Percentiles rank a stretch among this genome's conserved stretches.
Conservation (phyloP, 2,888 invertebrate species). For the Andrena bucephala region DNA sequence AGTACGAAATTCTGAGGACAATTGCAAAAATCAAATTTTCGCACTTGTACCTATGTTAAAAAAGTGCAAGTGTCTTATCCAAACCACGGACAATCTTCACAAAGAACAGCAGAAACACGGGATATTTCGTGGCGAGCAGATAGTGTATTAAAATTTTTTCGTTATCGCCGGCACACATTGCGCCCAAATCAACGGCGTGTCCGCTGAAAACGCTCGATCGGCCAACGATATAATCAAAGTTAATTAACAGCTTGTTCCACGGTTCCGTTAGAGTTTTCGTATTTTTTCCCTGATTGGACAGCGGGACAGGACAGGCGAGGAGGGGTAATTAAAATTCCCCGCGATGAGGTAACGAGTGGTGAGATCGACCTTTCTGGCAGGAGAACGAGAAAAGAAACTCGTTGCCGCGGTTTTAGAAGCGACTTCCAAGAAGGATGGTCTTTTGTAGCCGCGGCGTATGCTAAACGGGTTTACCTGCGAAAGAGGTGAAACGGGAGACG, state of each 20-base stretch:
- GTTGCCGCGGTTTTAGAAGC: constrained; percentile 27
- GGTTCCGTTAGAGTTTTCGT: constrained; percentile 29
- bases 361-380: constrained; percentile 32
- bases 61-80: background rate
- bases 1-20: too few species aligned
- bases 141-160: background rate
- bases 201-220: background rate
- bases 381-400: constrained; percentile 14
- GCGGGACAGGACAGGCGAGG: background rate
- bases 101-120: background rate
- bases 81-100: background rate
- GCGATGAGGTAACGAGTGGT: constrained; percentile 44
- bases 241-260: constrained; percentile 20
- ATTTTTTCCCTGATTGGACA: constrained; percentile 1
- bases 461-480: constrained; percentile 62
- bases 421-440: constrained; percentile 58
- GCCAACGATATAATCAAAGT: constrained; percentile 3
- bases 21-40: too few species aligned
- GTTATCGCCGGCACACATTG: background rate
- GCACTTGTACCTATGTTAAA: too few species aligned
- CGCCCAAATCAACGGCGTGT: background rate
- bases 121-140: background rate
- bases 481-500: constrained; percentile 62
- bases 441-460: constrained; percentile 58
- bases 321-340: constrained; percentile 38